Evolutionary conservation across 2,113 vertebrate genomes (phyloP).

Genomic region (Mus pahari): DNA sequence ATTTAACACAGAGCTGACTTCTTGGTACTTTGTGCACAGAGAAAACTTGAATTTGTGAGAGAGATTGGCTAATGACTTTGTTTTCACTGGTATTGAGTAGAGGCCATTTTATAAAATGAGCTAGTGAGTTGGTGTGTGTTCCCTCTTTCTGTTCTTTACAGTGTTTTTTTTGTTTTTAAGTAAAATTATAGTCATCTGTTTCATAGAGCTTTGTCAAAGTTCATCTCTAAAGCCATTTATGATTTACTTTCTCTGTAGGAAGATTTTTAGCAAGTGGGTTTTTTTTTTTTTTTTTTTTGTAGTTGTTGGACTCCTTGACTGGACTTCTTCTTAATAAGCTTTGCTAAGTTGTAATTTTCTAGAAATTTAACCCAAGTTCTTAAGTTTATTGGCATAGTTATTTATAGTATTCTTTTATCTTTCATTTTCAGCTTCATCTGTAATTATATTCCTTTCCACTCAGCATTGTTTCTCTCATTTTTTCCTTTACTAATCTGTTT

Average conservation of each 20-base stretch:
- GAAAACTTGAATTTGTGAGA: not conserved
- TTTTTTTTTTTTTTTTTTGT: slow-evolving; percentile 33
- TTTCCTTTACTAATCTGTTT: not conserved
- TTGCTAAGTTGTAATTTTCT: slow-evolving; percentile 69
- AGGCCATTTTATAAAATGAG: not conserved
- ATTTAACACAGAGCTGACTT: not conserved
- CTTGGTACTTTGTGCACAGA: not conserved
- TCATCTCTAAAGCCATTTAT: slow-evolving; percentile 41
- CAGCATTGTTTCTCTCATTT: not conserved
- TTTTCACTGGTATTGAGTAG: not conserved
- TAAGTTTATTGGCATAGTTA: slow-evolving; percentile 64
- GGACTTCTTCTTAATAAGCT: slow-evolving; percentile 51
- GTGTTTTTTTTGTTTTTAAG: not conserved
- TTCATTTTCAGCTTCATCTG: not conserved
- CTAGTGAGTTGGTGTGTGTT: not conserved
- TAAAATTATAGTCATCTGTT: slow-evolving; percentile 54
- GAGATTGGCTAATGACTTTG: not conserved
- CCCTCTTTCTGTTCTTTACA: not conserved
- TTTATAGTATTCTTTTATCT: slow-evolving; percentile 56
- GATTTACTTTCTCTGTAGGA: slow-evolving; percentile 62
- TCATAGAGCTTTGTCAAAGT: slow-evolving; percentile 49
- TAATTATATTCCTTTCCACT: slow-evolving; percentile 38
- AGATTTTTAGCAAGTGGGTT: slow-evolving; percentile 30
- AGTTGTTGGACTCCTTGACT: not conserved
- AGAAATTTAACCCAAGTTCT: slow-evolving; percentile 62